These are phyloP conservation scores for Hylyphantes graminicola DNA, from an alignment of 1,140 invertebrate genomes.

Conservation along the genomic window DNA sequence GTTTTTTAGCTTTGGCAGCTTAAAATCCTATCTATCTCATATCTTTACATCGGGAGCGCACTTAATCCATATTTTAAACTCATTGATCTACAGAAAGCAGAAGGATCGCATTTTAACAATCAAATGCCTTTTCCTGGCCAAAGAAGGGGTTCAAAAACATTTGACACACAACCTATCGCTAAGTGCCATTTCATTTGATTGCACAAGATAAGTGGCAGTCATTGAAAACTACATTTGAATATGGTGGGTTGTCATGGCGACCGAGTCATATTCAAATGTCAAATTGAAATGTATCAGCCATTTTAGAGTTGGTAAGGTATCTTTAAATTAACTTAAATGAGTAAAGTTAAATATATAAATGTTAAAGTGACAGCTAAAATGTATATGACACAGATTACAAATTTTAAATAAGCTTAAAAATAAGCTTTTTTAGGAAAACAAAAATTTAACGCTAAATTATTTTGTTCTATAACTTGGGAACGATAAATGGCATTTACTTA, in stretches of 20 bases:
- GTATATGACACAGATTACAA: too few relatives aligned
- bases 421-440: too few relatives aligned
- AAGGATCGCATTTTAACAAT: not conserved
- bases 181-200: constrained; percentile 60
- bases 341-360: too few relatives aligned
- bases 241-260: constrained; percentile 49
- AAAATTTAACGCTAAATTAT: too few relatives aligned
- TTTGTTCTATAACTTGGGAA: too few relatives aligned
- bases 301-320: not conserved
- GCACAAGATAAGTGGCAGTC: constrained; percentile 58
- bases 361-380: too few relatives aligned
- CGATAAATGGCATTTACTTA: too few relatives aligned
- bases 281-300: not conserved
- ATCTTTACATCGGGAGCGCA: too few relatives aligned
- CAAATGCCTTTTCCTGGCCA: constrained; percentile 44
- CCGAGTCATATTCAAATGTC: not conserved
- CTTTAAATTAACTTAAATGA: too few relatives aligned
- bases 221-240: constrained; percentile 59
- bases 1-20: too few relatives aligned
- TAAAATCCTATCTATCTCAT: too few relatives aligned
- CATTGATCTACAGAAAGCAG: not conserved
- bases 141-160: constrained; percentile 55
- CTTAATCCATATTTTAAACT: not conserved
- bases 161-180: constrained; percentile 53
- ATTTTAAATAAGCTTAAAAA: too few relatives aligned